phyloP scores from a whole-genome alignment of 2,797 vertebrate genomes.

The Notamacropus eugenii region DNA sequence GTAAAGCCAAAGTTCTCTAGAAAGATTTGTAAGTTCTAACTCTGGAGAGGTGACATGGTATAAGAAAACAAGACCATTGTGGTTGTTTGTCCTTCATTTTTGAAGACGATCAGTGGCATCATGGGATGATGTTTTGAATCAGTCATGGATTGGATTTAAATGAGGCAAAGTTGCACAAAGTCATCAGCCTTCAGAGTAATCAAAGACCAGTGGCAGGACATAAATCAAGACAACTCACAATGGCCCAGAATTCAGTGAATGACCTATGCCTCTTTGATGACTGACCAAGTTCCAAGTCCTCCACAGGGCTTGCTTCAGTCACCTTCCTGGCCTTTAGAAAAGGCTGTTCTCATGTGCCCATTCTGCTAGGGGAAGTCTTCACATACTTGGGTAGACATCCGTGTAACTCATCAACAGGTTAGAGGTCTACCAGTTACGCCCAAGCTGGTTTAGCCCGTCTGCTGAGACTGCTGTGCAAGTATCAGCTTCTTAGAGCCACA shows the following conservation, averaged over 20 bases:
- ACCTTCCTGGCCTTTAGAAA: background rate
- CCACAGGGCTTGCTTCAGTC: too few species aligned
- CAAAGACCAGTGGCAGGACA: background rate
- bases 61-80: background rate
- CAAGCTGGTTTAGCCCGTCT: background rate
- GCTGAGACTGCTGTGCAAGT: background rate
- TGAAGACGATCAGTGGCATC: background rate
- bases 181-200: background rate
- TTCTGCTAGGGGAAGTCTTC: background rate
- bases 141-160: background rate
- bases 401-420: background rate
- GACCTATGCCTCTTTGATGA: background rate
- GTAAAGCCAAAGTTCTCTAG: background rate
- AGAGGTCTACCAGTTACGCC: background rate
- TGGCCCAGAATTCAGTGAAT: too few species aligned
- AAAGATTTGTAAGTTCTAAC: background rate
- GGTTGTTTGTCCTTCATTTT: background rate
- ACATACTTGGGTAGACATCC: background rate
- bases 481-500: background rate
- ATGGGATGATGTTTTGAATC: background rate
- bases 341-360: background rate
- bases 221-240: background rate
- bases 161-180: background rate
- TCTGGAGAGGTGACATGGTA: background rate
- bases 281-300: background rate